Percentiles rank a stretch among this genome's conserved stretches.
Evolutionary conservation across 92 coral and sea anemone species (phyloP).

Genomic region (Porites lobata): DNA sequence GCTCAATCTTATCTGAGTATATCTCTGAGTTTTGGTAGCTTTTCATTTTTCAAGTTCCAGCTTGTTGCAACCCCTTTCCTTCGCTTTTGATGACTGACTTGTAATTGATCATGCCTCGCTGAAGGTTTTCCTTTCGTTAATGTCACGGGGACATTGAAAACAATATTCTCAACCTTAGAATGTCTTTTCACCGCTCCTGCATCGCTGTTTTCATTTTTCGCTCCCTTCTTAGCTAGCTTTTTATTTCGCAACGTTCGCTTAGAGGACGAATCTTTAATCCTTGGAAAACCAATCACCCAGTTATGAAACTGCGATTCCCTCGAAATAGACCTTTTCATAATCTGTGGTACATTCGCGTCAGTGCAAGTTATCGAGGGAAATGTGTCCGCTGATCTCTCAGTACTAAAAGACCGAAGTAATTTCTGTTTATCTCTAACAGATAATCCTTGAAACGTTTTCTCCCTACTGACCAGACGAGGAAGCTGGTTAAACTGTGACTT

Average conservation of each 20-base stretch:
- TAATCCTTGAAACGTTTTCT: conserved; percentile 28
- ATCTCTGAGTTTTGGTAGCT: not conserved
- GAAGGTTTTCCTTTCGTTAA: not conserved
- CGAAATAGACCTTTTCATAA: conserved; percentile 79
- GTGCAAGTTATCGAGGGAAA: conserved; percentile 76
- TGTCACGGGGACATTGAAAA: conserved; percentile 61
- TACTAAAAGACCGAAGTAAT: conserved; percentile 36
- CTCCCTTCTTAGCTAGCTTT: not conserved
- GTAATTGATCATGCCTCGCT: not conserved
- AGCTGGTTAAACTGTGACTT: not conserved
- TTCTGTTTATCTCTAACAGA: conserved; percentile 32
- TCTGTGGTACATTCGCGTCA: conserved; percentile 69
- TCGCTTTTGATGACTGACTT: not conserved
- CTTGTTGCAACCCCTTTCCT: not conserved
- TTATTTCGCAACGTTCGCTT: not conserved
- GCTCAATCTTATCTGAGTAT: not conserved
- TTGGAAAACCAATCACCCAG: conserved; percentile 80
- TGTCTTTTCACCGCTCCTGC: conserved; percentile 12
- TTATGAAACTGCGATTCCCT: conserved; percentile 76
- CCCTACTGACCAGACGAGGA: conserved; percentile 30
- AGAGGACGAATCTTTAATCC: conserved; percentile 22
- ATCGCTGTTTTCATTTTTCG: not conserved
- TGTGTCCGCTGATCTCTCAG: conserved; percentile 32
- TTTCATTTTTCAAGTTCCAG: not conserved
- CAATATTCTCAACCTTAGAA: conserved; percentile 70